Conservation (phyloP, 2,888 invertebrate species). For the Platycnemis pennipes region DNA sequence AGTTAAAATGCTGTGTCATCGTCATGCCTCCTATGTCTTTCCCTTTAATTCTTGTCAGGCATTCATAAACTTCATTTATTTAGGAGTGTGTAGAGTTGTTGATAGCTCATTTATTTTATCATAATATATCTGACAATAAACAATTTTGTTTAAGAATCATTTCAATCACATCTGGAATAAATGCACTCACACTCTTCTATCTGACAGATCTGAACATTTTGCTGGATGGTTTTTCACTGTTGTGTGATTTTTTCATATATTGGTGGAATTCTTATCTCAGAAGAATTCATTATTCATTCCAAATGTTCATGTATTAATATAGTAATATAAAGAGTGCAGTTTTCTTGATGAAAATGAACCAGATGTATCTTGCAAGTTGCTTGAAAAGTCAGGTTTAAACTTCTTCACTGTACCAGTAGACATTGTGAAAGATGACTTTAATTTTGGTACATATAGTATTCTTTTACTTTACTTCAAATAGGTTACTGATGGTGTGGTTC, state of each 20-base stretch:
- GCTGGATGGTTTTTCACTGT: background rate
- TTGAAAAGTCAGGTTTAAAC: background rate
- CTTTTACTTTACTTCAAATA: background rate
- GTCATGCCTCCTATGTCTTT: background rate
- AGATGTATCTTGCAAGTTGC: background rate
- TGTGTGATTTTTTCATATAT: background rate
- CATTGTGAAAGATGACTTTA: background rate
- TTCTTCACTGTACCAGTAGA: background rate
- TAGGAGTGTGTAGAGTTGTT: background rate
- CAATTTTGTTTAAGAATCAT: background rate
- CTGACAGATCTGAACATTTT: background rate
- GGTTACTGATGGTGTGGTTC: background rate
- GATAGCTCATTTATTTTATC: background rate
- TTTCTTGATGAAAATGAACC: background rate
- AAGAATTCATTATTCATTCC: background rate
- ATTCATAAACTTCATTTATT: background rate
- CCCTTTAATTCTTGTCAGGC: background rate
- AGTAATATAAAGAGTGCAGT: too few relatives aligned
- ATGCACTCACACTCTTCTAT: background rate
- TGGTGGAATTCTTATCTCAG: background rate
- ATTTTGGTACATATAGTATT: background rate
- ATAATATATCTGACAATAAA: background rate
- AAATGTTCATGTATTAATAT: background rate
- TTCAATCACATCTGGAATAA: background rate
- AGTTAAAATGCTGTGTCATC: background rate